Conservation (phyloP, 2,797 vertebrate genomes). For the Astyanax mexicanus region DNA sequence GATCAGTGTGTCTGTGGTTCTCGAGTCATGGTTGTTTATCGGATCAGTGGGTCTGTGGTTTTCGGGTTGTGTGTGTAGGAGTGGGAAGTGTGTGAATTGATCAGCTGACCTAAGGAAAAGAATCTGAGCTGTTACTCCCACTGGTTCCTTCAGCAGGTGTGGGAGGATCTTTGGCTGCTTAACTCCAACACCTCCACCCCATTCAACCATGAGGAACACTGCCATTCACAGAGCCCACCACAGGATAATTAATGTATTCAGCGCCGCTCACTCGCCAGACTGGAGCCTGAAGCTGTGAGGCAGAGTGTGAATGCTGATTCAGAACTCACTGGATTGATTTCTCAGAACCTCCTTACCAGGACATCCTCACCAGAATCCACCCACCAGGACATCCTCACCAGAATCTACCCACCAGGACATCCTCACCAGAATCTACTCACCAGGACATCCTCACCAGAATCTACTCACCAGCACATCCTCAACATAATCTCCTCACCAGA, state of each 20-base stretch:
- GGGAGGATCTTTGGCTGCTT: constrained; percentile 43
- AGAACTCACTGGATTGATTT: no score
- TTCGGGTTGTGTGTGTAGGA: no score
- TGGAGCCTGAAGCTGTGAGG: constrained; percentile 13
- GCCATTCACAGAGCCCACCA: constrained; percentile 25
- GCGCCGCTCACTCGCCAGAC: constrained; percentile 11
- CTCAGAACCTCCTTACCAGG: no score
- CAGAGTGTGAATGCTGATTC: neutral
- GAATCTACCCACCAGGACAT: no score
- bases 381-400: no score
- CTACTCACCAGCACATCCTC: no score
- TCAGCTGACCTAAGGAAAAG: neutral
- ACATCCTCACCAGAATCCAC: no score
- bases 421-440: no score
- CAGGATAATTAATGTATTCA: constrained; percentile 51
- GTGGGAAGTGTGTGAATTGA: neutral
- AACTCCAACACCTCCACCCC: constrained; percentile 10
- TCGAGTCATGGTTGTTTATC: neutral
- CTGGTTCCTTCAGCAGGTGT: constrained; percentile 28
- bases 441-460: no score
- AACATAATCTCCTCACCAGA: no score
- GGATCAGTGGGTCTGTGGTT: neutral
- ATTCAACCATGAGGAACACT: constrained; percentile 25
- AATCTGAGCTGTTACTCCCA: neutral
- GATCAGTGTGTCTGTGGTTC: no score